phyloP scores from a whole-genome alignment of 2,113 vertebrate species.

The Cyprinodon brontotheroides region DNA sequence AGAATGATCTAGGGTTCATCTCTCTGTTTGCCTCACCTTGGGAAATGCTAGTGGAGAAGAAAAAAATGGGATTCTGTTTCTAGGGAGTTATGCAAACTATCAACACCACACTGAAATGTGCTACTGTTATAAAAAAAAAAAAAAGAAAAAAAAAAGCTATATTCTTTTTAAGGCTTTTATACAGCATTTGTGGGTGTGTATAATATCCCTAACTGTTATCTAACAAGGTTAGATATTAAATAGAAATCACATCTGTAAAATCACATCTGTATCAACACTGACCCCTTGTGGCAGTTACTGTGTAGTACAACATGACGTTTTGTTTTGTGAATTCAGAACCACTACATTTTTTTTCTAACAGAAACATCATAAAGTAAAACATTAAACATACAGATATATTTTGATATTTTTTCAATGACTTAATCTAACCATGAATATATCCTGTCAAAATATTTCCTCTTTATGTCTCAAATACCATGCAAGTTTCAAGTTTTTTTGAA shows the following conservation, averaged over 20 bases:
- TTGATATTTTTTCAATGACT: not conserved
- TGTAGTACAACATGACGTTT: slow-evolving; percentile 12
- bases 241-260: slow-evolving; percentile 16
- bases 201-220: not conserved
- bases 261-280: slow-evolving; percentile 51
- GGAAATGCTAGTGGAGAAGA: not conserved
- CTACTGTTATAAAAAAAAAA: too few species aligned
- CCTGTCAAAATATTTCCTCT: not conserved
- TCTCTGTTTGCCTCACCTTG: not conserved
- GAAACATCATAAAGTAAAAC: not conserved
- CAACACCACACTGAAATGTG: too few species aligned
- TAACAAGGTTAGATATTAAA: not conserved
- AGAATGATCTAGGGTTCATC: not conserved
- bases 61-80: not conserved
- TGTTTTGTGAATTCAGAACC: too few species aligned
- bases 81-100: too few species aligned
- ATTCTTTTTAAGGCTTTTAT: too few species aligned
- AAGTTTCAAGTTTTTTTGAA: not conserved
- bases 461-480: not conserved
- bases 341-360: not conserved
- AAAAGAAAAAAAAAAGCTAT: too few species aligned
- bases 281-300: slow-evolving; percentile 50
- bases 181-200: too few species aligned
- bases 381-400: not conserved
- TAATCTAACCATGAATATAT: not conserved